Base-by-base conservation (phyloP, 1,140 invertebrate genomes). In the Meteorus sp. region DNA sequence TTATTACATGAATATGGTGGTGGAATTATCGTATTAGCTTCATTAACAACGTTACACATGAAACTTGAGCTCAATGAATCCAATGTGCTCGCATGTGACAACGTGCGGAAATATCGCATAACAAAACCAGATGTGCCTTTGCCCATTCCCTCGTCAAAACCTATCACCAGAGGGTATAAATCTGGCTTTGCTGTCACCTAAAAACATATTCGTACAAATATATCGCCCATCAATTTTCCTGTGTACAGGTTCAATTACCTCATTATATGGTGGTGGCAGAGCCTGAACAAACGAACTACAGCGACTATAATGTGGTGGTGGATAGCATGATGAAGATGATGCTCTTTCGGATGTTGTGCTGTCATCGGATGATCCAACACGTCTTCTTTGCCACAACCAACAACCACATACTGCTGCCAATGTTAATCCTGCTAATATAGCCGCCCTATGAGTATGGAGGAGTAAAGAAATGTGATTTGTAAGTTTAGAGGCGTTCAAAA, bases 121-220 rank as follows among this genome's bases (percentile, higher is more conserved):
- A 92, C 91, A 29, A 91, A 90, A 63, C 88, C 86, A 9, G 86
- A 87, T 48, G 88, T 86, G 41, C 85, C 82, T 66, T 87, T 89
- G 27, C 86, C 86, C 67, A 83, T 82, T 58, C 77, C 84, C 57
- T 86, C 87, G 39, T 87, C 87, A 72, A 87, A 90, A 22, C 88
- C 89, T 54, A 92, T 90, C 17, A 93, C 90, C 23, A 92, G 75
- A 0, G 91, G 90, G 73, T 93, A 93, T 3, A 92, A 78, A 67
- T 92, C 89, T 20, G 91, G 91, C 67, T 93, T 92, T 8, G 90
- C 88, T 35, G 90, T 89, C 22, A 93, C 90, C 90, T 92, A 64
- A 25, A 41, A n/a, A 51, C 3, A 27, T n/a, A n/a, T n/a, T n/a
- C 11, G 15, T 35, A 19, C 27, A 3, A 39, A 23, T 37, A 45